These are phyloP conservation scores for Kryptopterus vitreolus DNA, from an alignment of 2,797 vertebrate species.

Conservation along the genomic window DNA sequence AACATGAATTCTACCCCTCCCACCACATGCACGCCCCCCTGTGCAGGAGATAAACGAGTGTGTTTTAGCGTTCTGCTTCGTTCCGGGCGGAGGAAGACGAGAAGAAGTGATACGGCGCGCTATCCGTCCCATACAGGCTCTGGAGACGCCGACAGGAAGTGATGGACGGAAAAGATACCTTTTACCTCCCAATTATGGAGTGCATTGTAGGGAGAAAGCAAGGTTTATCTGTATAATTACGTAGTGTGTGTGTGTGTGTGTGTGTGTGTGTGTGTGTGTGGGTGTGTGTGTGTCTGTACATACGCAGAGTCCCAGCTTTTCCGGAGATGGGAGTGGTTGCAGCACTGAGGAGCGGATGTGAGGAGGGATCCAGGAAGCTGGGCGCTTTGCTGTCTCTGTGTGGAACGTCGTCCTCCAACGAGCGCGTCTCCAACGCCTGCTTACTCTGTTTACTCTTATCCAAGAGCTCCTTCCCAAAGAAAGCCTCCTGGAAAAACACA, in stretches of 20 bases:
- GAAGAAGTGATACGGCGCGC: slow-evolving; percentile 28
- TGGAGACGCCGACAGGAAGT: slow-evolving; percentile 27
- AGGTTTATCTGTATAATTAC: neutral
- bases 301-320: slow-evolving; percentile 82
- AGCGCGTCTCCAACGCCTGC: slow-evolving; percentile 66
- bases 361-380: slow-evolving; percentile 75
- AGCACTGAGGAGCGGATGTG: slow-evolving; percentile 74
- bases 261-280: neutral
- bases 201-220: neutral
- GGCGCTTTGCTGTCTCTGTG: slow-evolving; percentile 73
- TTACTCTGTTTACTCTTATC: slow-evolving; percentile 82
- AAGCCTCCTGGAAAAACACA: slow-evolving; percentile 81
- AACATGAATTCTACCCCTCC: neutral
- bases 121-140: slow-evolving; percentile 43
- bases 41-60: slow-evolving; percentile 5
- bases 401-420: slow-evolving; percentile 61
- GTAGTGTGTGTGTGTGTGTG: neutral
- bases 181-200: slow-evolving; percentile 17
- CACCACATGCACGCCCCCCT: neutral
- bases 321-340: slow-evolving; percentile 64
- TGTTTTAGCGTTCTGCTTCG: slow-evolving; percentile 2
- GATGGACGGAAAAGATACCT: slow-evolving; percentile 21
- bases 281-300: slow-evolving; percentile 38
- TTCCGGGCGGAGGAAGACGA: neutral
- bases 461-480: slow-evolving; percentile 92